Percentiles rank a stretch among this genome's conserved stretches.
These are phyloP conservation scores for Leiothrix lutea DNA, from an alignment of 2,113 vertebrate genomes.

Conservation along the genomic window DNA sequence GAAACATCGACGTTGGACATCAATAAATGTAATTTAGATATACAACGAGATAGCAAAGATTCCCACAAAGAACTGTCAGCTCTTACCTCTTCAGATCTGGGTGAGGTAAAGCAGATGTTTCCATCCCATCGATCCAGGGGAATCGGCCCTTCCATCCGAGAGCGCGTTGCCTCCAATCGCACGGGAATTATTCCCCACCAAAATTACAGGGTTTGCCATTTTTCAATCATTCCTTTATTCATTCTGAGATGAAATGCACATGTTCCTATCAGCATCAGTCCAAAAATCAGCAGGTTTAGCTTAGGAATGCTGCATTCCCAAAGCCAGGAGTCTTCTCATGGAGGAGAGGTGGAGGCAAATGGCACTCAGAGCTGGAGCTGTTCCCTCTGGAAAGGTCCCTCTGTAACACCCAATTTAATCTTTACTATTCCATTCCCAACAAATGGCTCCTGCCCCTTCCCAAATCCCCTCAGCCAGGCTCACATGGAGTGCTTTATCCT, in stretches of 20 bases:
- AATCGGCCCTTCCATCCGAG: neutral
- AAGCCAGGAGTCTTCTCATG: neutral
- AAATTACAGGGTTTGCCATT: neutral
- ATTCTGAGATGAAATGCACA: neutral
- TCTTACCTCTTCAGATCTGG: neutral
- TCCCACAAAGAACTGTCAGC: slow-evolving; percentile 5
- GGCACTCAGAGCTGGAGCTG: neutral
- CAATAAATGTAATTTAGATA: slow-evolving; percentile 33
- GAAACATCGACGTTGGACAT: neutral
- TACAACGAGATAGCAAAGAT: neutral
- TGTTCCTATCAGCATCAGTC: neutral
- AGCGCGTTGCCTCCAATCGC: neutral
- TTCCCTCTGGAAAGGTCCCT: neutral
- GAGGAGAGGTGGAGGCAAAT: neutral
- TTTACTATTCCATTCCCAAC: neutral
- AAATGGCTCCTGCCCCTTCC: neutral
- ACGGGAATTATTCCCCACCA: neutral
- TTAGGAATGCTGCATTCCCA: neutral
- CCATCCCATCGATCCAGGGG: neutral
- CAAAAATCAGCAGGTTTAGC: neutral
- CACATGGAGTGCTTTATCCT: neutral
- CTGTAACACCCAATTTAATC: neutral
- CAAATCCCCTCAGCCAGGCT: neutral
- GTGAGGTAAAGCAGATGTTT: slow-evolving; percentile 40
- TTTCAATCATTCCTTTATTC: neutral